phyloP scores from a whole-genome alignment of 2,797 vertebrate genomes.

The Heterohyrax brucei region DNA sequence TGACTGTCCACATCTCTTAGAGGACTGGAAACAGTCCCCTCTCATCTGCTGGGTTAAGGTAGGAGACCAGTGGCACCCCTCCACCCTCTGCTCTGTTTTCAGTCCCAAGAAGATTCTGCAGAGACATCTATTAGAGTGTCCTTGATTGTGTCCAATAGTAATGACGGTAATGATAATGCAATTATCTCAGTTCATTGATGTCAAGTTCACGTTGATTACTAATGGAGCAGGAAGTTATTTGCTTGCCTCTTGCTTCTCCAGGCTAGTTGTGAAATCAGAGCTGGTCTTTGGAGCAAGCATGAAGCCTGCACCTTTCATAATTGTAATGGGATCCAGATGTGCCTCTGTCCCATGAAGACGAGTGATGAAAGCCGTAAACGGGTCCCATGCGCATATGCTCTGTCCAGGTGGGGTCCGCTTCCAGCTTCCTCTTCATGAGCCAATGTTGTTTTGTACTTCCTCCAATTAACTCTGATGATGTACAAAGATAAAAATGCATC shows the following conservation, averaged over 20 bases:
- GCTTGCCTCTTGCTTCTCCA: constrained; percentile 91
- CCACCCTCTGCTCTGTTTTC: constrained; percentile 46
- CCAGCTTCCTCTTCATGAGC: constrained; percentile 91
- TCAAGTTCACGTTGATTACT: constrained; percentile 90
- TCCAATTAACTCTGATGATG: constrained; percentile 85
- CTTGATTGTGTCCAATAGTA: constrained; percentile 88
- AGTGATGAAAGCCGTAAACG: constrained; percentile 98
- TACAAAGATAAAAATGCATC: constrained; percentile 58
- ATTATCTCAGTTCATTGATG: constrained; percentile 89
- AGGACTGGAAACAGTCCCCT: constrained; percentile 76
- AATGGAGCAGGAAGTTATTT: constrained; percentile 91
- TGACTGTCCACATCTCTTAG: constrained; percentile 61
- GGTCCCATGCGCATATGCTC: constrained; percentile 94
- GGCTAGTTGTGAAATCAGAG: constrained; percentile 94
- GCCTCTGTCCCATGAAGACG: constrained; percentile 93
- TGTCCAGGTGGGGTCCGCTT: constrained; percentile 94
- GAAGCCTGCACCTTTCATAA: constrained; percentile 97
- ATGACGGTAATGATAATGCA: constrained; percentile 89
- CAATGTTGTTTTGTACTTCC: constrained; percentile 83
- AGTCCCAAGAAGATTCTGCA: constrained; percentile 79
- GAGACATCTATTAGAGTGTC: constrained; percentile 85
- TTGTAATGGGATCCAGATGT: constrained; percentile 97
- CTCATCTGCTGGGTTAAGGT: constrained; percentile 78
- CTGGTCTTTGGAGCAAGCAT: constrained; percentile 90
- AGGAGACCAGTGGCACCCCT: constrained; percentile 71